Conservation (phyloP, 2,888 invertebrate species). For the Adela reaumurella region DNA sequence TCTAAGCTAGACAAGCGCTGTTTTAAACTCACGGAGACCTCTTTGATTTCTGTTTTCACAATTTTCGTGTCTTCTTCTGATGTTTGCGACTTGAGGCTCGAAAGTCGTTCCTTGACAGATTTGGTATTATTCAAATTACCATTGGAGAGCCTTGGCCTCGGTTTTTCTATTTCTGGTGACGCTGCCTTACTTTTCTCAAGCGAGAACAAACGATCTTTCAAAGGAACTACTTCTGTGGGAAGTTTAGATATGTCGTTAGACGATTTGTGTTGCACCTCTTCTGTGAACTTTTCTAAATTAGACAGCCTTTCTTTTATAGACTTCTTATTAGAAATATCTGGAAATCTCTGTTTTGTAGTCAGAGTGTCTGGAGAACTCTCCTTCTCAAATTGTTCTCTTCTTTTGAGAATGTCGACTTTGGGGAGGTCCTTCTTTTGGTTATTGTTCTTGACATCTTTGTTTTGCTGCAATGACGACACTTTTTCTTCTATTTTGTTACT, state of each 20-base stretch:
- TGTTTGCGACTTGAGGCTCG: slow-evolving; percentile 41
- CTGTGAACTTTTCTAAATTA: slow-evolving; percentile 64
- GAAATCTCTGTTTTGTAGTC: slow-evolving; percentile 49
- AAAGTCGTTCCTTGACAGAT: slow-evolving; percentile 47
- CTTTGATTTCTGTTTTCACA: slow-evolving; percentile 39
- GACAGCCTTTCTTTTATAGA: slow-evolving; percentile 71
- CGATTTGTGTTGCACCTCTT: slow-evolving; percentile 48
- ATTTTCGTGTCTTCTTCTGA: slow-evolving; percentile 40
- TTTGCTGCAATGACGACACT: slow-evolving; percentile 57
- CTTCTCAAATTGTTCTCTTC: slow-evolving; percentile 79
- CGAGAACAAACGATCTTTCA: slow-evolving; percentile 61
- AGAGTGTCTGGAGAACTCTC: slow-evolving; percentile 55
- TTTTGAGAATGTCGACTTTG: slow-evolving; percentile 79
- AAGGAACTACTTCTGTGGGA: slow-evolving; percentile 60
- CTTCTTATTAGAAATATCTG: slow-evolving; percentile 63
- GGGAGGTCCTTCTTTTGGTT: slow-evolving; percentile 60
- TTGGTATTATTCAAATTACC: slow-evolving; percentile 39
- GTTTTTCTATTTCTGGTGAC: slow-evolving; percentile 43
- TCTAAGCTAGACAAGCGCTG: slow-evolving; percentile 51
- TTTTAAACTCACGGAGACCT: slow-evolving; percentile 51
- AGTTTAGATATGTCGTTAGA: slow-evolving; percentile 43
- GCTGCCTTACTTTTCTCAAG: slow-evolving; percentile 55
- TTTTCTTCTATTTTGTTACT: slow-evolving; percentile 63
- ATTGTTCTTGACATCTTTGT: slow-evolving; percentile 43
- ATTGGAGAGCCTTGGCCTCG: slow-evolving; percentile 35